phyloP scores from a whole-genome alignment of 2,113 vertebrate species.

The Grallaria varia region DNA sequence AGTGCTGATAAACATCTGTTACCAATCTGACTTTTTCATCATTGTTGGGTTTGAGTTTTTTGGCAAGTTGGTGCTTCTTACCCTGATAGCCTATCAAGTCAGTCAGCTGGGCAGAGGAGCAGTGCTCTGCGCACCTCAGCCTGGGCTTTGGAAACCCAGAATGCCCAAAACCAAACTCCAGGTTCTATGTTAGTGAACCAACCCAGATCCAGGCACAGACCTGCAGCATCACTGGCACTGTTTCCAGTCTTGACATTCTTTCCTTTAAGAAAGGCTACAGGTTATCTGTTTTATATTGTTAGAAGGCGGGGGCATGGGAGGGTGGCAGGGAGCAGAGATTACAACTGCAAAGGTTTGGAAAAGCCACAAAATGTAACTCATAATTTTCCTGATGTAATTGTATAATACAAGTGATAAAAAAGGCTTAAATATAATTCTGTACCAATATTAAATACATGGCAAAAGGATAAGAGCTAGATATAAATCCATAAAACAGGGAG shows the following conservation, averaged over 20 bases:
- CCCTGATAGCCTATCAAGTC: not conserved
- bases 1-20: not conserved
- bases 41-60: not conserved
- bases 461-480: not conserved
- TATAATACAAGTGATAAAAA: not conserved
- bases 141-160: not conserved
- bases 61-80: not conserved
- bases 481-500: not conserved
- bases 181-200: not conserved
- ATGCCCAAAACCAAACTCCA: not conserved
- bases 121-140: accelerated
- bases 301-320: not conserved
- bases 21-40: not conserved
- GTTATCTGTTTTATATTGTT: not conserved
- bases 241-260: not conserved
- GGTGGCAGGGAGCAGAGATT: accelerated
- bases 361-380: not conserved
- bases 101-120: not conserved
- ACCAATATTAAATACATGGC: not conserved
- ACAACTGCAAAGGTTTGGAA: not conserved
- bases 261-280: not conserved
- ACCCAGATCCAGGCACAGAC: not conserved
- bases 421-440: not conserved
- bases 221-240: not conserved
- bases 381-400: not conserved